Conservation (phyloP, 2,797 vertebrate species). For the Prunella strophiata region DNA sequence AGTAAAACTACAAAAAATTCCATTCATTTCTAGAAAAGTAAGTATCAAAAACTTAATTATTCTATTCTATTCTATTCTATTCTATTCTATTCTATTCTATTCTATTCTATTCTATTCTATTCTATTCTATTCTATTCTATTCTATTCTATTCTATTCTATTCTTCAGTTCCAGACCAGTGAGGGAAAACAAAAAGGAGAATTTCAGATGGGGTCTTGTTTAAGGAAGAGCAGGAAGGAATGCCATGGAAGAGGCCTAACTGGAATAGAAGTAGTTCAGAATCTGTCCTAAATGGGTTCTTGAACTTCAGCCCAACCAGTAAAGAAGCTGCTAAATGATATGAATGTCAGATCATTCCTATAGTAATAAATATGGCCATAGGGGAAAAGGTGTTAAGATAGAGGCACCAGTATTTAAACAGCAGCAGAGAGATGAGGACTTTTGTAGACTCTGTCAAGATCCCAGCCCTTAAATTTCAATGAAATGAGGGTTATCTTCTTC, state of each 20-base stretch:
- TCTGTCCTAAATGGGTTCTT: background rate
- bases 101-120: too few species aligned
- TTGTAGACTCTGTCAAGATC: background rate
- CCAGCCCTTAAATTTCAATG: background rate
- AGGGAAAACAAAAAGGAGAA: background rate
- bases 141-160: too few species aligned
- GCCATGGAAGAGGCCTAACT: background rate
- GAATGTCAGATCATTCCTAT: background rate
- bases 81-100: too few species aligned
- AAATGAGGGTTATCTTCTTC: background rate
- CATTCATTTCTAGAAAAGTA: background rate
- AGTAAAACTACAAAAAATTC: background rate
- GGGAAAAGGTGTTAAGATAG: background rate
- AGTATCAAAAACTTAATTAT: background rate
- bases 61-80: too few species aligned
- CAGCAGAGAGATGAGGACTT: background rate
- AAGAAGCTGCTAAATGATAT: background rate
- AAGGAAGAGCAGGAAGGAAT: background rate
- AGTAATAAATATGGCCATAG: background rate
- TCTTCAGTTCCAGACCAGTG: background rate
- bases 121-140: too few species aligned
- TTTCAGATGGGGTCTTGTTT: background rate
- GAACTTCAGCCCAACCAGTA: background rate
- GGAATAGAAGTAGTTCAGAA: background rate
- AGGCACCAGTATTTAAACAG: background rate